Evolutionary conservation across 2,888 invertebrate genomes (phyloP).

Genomic region (Xestia sexstrigata): DNA sequence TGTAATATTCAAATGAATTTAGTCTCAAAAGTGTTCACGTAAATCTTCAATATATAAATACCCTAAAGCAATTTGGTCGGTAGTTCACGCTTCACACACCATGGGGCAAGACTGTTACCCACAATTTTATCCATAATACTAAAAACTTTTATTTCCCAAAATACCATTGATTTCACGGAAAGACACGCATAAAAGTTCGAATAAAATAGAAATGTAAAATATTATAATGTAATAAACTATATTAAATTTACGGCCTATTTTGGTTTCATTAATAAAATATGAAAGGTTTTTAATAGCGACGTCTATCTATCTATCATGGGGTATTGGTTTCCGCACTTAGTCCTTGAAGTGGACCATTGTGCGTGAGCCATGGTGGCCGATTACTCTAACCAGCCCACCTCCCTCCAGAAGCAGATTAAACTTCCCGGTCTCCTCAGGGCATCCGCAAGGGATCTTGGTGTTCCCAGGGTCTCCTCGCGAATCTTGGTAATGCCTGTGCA

Average conservation of each 20-base stretch:
- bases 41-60: not conserved
- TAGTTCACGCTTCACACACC: not conserved
- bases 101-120: slow-evolving; percentile 20
- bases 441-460: no score
- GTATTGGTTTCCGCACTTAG: no score
- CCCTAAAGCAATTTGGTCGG: not conserved
- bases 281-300: slow-evolving; percentile 27
- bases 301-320: no score
- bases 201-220: slow-evolving; percentile 38
- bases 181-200: slow-evolving; percentile 28
- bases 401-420: no score
- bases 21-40: not conserved
- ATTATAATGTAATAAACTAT: slow-evolving; percentile 35
- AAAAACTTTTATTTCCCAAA: slow-evolving; percentile 18
- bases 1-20: not conserved
- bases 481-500: no score
- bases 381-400: no score
- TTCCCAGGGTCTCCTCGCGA: no score
- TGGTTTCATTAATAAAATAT: slow-evolving; percentile 20
- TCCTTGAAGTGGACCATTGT: no score
- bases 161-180: slow-evolving; percentile 11
- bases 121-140: slow-evolving; percentile 4
- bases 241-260: slow-evolving; percentile 14
- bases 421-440: no score
- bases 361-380: no score